Base-by-base conservation (phyloP, 2,113 vertebrate genomes). In the Macquaria ambigua region DNA sequence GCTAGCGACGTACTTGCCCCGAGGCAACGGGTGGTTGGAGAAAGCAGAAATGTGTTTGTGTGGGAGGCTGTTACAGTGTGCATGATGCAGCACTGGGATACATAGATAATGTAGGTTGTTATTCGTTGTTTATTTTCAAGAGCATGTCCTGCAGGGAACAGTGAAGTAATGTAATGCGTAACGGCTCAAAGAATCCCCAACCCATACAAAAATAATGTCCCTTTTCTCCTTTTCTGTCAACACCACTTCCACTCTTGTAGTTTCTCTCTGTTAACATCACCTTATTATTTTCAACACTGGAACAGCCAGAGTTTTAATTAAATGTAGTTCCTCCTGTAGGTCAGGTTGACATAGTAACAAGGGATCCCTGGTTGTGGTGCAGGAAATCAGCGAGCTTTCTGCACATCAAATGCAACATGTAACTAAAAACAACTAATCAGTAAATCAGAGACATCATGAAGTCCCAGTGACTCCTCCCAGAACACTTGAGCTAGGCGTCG, bases 391-490 rank as follows among this genome's bases (percentile, higher is more conserved):
- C 8, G 52, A 56, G 64, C 10, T 55, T 21, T 77, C 53, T 48
- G 20, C 69, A n/a, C 23, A 25, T 73, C 18, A 20, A 50, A 48
- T 37, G 63, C 52, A 50, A 52, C 25, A 46, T 62, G 16, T 61
- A 74, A 41, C 55, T 75, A n/a, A 82, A 81, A 71, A 75, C 41
- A 70, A 28, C 58, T 50, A 31, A 56, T 69, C 73, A 78, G 46
- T 63, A 31, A 64, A 82, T 68, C 63, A 37, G 56, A 86, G 18
- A 21, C 55, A 25, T n/a, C 34, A 69, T 61, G 5, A 61, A 62
- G 23, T 77, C 78, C 46, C 63, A 77, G 43, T 12, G 67, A 77
- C 71, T 68, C 79, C 86, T 64, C 89, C 91, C 88, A 46, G 62
- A 71, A 61, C 73, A 85, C 74, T 46, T 48, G 67, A 78, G 52